A percentile compares a stretch with the other conserved stretches of the same genome.
Conservation (phyloP, 2,797 vertebrate species). For the Microctenopoma lineatum region DNA sequence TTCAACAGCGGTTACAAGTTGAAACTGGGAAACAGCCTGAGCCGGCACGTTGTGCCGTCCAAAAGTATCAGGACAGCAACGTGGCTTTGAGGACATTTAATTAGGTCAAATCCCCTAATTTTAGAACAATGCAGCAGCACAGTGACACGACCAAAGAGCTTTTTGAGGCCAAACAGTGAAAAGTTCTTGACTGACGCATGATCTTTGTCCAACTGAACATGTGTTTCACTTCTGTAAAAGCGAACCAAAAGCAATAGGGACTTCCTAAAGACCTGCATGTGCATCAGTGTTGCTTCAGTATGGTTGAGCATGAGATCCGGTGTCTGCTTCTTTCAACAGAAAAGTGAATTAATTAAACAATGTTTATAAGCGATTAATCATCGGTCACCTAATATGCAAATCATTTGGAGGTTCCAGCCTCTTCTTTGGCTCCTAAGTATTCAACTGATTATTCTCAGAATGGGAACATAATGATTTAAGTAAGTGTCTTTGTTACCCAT, state of each 20-base stretch:
- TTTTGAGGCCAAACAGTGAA: conserved; percentile 22
- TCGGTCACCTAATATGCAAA: not conserved
- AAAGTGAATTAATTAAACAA: not conserved
- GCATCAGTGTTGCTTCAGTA: not conserved
- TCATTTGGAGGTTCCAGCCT: not conserved
- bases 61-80: conserved; percentile 11
- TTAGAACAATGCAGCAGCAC: conserved; percentile 44
- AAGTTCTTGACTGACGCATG: conserved; percentile 8
- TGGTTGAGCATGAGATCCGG: not conserved
- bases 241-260: not conserved
- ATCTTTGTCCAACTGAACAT: conserved; percentile 31
- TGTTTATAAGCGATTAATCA: not conserved
- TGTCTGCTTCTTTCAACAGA: not conserved
- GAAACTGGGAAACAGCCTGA: not conserved
- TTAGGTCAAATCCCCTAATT: conserved; percentile 34
- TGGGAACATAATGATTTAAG: no score
- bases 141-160: conserved; percentile 17
- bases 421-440: not conserved
- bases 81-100: conserved; percentile 39
- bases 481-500: no score
- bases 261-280: conserved; percentile 2
- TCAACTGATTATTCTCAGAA: not conserved
- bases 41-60: not conserved
- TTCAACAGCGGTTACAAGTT: not conserved
- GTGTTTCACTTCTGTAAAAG: conserved; percentile 11